Evolutionary conservation across 1,140 invertebrate genomes (phyloP), one percentile per base, ranked within the genome.

Genomic region (Sycobia sp.): DNA sequence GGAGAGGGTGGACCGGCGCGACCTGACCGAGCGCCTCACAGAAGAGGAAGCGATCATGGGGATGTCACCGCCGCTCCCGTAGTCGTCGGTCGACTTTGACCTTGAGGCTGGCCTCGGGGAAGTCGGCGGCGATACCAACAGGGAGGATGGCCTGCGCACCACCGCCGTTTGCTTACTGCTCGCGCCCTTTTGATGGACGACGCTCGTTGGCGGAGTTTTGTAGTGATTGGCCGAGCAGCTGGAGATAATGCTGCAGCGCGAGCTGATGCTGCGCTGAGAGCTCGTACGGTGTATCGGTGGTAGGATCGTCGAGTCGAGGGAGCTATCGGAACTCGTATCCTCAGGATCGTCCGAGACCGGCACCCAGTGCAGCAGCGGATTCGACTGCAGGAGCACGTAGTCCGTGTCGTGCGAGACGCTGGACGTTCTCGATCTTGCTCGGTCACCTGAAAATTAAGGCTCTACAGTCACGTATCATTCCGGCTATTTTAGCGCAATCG

Each of bases 311-410:
- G 69, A 77, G 29, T 71, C 73, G 50, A 75, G 68, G 7, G 78
- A 80, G 16, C 75, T 74, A 3, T 74, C 70, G 0, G 77, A 78
- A 34, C 73, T 78, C 5, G 76, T 71, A 13, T 73, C 70, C 3
- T 72, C 73, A 0, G 61, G 59, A 0, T 78, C 75, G 1, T 78
- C 75, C 7, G 68, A 72, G 0, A 78, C 73, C 14, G 84, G 84
- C n/a, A 82, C 74, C 84, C 84, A 86, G 38, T 82, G 79, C 22
- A 79, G 71, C n/a, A 83, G 67, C 10, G 84, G 83, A 23, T 81
- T 85, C 4, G 84, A 73, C 66, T 86, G 85, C 20, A 86, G 76
- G 22, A 86, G 67, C n/a, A 86, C 79, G 53, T 82, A 85, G 61
- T 85, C 83, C n/a, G 84, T 84, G 51, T 86, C 80, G 7, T 70